A percentile compares a stretch with the other conserved stretches of the same genome.
Conservation (phyloP, 2,797 vertebrate genomes). For the Syngnathus acus region DNA sequence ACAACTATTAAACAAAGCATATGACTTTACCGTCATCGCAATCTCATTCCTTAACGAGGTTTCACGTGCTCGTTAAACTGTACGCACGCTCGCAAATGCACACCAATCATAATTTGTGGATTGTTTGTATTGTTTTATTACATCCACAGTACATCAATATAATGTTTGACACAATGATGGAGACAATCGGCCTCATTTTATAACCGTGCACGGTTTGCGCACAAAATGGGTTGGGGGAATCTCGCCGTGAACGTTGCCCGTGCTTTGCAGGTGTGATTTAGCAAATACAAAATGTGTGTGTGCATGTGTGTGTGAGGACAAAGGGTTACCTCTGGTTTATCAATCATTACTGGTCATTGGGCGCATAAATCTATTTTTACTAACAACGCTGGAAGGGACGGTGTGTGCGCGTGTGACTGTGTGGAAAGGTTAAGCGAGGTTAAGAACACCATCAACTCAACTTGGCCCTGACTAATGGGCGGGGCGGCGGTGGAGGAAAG, state of each 20-base stretch:
- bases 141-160: too few relatives aligned
- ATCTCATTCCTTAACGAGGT: conserved; percentile 49
- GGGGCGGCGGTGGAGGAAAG: conserved; percentile 30
- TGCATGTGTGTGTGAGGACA: conserved; percentile 29
- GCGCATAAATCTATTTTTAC: conserved; percentile 65
- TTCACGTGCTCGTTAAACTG: conserved; percentile 12
- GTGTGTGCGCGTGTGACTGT: conserved; percentile 11
- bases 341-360: conserved; percentile 62
- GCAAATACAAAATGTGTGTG: neutral
- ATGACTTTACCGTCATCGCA: conserved; percentile 48
- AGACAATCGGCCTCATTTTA: too few relatives aligned
- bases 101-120: neutral
- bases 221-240: too few relatives aligned
- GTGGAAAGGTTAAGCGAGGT: conserved; percentile 62
- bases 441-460: conserved; percentile 72
- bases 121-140: neutral
- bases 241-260: neutral
- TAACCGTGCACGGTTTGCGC: neutral
- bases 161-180: too few relatives aligned
- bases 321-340: conserved; percentile 61
- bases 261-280: conserved; percentile 5
- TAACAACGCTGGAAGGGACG: conserved; percentile 53
- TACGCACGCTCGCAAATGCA: neutral
- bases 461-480: conserved; percentile 71
- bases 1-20: conserved; percentile 32